These are phyloP conservation scores for Phrixothrix hirtus DNA, from an alignment of 2,888 invertebrate species.

Conservation along the genomic window DNA sequence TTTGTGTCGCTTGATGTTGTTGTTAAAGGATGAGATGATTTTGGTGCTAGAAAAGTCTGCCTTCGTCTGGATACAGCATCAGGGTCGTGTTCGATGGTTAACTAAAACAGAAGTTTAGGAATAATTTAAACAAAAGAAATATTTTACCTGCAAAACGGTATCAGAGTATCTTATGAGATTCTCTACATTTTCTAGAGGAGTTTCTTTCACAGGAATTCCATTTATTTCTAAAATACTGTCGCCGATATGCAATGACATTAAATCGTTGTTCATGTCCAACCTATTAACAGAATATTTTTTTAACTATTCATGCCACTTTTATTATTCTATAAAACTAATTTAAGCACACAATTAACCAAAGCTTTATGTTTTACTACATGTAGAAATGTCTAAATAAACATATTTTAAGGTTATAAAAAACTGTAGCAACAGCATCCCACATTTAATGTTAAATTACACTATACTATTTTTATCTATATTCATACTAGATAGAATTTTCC, in stretches of 20 bases:
- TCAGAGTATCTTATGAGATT: slow-evolving; percentile 73
- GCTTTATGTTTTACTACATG: too few relatives aligned
- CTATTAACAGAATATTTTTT: too few relatives aligned
- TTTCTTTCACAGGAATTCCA: slow-evolving; percentile 82
- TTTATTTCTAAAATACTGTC: slow-evolving; percentile 92
- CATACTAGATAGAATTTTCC: too few relatives aligned
- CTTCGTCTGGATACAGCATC: slow-evolving; percentile 66
- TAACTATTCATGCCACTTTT: too few relatives aligned
- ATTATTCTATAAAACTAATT: slow-evolving; percentile 4
- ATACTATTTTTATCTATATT: too few relatives aligned
- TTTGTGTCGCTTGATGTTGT: slow-evolving; percentile 55
- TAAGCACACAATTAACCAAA: too few relatives aligned
- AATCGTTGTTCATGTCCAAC: slow-evolving; percentile 78
- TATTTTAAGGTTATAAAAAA: too few relatives aligned
- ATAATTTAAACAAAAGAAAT: neutral
- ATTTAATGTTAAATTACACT: too few relatives aligned
- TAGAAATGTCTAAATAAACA: too few relatives aligned
- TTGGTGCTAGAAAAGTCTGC: slow-evolving; percentile 35
- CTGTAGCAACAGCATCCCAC: too few relatives aligned
- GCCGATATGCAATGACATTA: slow-evolving; percentile 87
- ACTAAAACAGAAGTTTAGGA: slow-evolving; percentile 53
- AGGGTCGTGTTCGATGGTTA: slow-evolving; percentile 90
- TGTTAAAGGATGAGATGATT: slow-evolving; percentile 49
- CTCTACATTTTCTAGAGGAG: slow-evolving; percentile 78
- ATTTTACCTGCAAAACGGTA: slow-evolving; percentile 71